Conservation (phyloP, 2,888 invertebrate genomes). For the Acleris literana region DNA sequence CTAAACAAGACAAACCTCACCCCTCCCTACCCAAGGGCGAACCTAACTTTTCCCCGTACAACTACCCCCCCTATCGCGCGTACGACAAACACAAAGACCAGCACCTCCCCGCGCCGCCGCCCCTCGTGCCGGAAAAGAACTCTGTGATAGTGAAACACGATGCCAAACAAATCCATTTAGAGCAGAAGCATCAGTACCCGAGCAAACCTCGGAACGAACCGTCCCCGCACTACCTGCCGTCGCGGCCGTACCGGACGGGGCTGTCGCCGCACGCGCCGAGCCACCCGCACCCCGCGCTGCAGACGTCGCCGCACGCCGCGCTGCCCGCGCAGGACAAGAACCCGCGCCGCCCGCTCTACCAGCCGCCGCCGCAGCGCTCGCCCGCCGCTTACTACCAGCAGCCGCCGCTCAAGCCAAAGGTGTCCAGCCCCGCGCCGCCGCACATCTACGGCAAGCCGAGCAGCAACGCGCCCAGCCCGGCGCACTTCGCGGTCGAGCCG, state of each 20-base stretch:
- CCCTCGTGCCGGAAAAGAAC: constrained; percentile 88
- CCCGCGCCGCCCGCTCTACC: constrained; percentile 61
- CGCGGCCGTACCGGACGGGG: constrained; percentile 73
- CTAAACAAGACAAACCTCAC: constrained; percentile 68
- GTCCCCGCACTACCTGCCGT: constrained; percentile 82
- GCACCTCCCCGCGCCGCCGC: constrained; percentile 86
- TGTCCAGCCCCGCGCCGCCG: constrained; percentile 90
- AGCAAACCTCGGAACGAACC: constrained; percentile 84
- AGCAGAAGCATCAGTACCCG: constrained; percentile 83
- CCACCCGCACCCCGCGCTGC: constrained; percentile 75
- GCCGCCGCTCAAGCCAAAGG: constrained; percentile 85
- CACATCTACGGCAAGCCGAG: constrained; percentile 87
- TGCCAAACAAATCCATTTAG: constrained; percentile 85
- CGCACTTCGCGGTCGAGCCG: constrained; percentile 71
- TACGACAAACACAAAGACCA: constrained; percentile 86
- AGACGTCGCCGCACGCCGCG: constrained; percentile 69
- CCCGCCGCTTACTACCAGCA: constrained; percentile 79
- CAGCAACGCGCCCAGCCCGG: constrained; percentile 78
- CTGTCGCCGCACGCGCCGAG: constrained; percentile 83
- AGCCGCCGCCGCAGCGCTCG: constrained; percentile 65
- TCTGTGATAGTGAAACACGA: constrained; percentile 92
- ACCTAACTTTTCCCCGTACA: constrained; percentile 87
- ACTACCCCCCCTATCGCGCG: constrained; percentile 84
- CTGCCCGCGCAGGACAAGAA: constrained; percentile 60
- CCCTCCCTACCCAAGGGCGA: constrained; percentile 84